Evolutionary conservation across 2,797 vertebrate genomes (phyloP), one percentile per base, ranked within the genome.

Genomic region (Arrhamphus sclerolepis): DNA sequence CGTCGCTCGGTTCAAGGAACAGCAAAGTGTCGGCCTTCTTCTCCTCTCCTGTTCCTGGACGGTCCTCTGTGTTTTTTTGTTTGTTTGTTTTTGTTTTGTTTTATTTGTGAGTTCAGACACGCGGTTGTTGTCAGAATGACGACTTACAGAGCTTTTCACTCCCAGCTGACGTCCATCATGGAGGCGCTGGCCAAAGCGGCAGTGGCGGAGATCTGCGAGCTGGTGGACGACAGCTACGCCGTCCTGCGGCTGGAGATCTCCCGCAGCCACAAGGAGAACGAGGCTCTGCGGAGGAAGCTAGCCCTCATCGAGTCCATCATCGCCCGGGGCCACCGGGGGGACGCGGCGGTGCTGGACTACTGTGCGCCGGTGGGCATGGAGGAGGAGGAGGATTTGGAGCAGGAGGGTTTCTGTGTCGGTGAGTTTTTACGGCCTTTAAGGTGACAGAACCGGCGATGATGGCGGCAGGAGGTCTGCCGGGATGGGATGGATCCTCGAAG

Each of bases 141-240:
- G 61, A 64, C 22, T 17, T 81, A 80, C 70, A 47, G 19, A 51
- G 71, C 76, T 48, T 80, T 92, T 24, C 92, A 82, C 1, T 56
- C 86, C 0, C 90, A 91, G 64, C 56, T 93, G 53, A 48, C 87
- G 48, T 86, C 87, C 81, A 87, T 92, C 75, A 90, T 93, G 89
- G 92, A 92, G 86, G 78, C 87, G 4, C 81, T 92, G 81, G 70
- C 86, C 28, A 66, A 62, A 6, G 87, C 92, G 20, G 92, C 90
- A 0, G 88, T 90, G 82, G 57, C 83, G 50, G 90, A 93, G 81
- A 88, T 92, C 66, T 87, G 90, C 64, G 85, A 72, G 78, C 82
- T 92, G 73, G 74, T 92, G 78, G 89, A 88, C 0, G 86, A 81
- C 21, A 76, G 87, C 54, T 87, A 84, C 75, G 75, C 87, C 13